Evolutionary conservation across 2,888 invertebrate species (phyloP).

Genomic region (Lepidochitona cinerea): DNA sequence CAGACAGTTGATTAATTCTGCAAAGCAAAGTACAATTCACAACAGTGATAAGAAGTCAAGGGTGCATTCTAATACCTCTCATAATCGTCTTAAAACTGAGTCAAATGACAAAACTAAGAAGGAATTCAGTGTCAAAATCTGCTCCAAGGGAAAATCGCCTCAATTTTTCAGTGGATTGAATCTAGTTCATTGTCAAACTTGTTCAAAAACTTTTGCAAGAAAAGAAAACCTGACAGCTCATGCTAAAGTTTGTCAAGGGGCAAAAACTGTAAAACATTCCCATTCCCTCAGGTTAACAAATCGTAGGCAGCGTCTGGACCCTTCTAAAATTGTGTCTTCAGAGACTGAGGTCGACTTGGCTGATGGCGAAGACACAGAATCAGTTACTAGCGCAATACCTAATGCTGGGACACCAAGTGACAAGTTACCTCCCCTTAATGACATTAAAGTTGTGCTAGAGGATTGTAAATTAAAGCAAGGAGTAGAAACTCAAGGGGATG

Average conservation of each 20-base stretch:
- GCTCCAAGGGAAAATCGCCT: conserved; percentile 8
- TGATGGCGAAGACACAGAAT: too few relatives aligned
- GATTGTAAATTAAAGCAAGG: too few relatives aligned
- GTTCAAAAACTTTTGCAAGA: conserved; percentile 37
- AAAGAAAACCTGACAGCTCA: conserved; percentile 40
- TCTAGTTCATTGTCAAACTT: conserved; percentile 23
- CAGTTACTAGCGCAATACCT: too few relatives aligned
- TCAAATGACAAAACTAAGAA: background rate
- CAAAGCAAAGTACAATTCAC: background rate
- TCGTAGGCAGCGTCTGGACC: too few relatives aligned
- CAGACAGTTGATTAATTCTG: background rate
- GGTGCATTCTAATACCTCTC: background rate
- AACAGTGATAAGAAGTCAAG: background rate
- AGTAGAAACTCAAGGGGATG: too few relatives aligned
- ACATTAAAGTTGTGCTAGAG: too few relatives aligned
- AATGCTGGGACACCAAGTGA: too few relatives aligned
- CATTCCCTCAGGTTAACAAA: too few relatives aligned
- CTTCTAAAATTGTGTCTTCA: too few relatives aligned
- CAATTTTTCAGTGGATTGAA: conserved; percentile 6
- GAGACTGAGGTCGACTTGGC: too few relatives aligned
- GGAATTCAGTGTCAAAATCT: background rate
- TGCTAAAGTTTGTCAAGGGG: conserved; percentile 28
- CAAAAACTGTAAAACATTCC: too few relatives aligned
- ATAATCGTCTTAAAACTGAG: background rate
- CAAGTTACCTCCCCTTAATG: too few relatives aligned